Conservation (phyloP, 2,888 invertebrate genomes). For the Caenorhabditis sp. region DNA sequence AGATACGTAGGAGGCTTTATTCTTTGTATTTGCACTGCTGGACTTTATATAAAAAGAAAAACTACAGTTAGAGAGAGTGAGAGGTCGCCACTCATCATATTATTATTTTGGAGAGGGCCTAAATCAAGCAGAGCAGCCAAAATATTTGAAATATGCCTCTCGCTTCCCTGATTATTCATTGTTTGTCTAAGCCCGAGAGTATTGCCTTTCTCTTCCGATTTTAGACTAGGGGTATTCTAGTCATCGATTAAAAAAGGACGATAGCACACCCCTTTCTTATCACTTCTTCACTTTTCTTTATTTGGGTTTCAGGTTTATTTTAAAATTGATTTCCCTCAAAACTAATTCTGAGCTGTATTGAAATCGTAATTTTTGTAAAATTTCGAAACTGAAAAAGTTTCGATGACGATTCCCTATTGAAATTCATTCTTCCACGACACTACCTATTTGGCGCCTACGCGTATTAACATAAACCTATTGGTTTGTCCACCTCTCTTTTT, state of each 20-base stretch:
- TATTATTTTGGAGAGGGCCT: constrained; percentile 15
- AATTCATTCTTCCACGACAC: constrained; percentile 31
- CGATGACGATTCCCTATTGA: constrained; percentile 25
- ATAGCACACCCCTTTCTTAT: constrained; percentile 24
- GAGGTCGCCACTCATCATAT: constrained; percentile 7
- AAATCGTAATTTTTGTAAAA: constrained; percentile 38
- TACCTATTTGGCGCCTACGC: constrained; percentile 45
- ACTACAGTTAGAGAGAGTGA: not conserved
- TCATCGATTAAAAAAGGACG: constrained; percentile 36
- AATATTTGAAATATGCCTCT: constrained; percentile 50
- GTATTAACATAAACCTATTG: constrained; percentile 49
- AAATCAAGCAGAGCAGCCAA: constrained; percentile 22
- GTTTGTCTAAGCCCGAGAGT: constrained; percentile 57
- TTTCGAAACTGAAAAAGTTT: constrained; percentile 33
- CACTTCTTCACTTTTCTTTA: constrained; percentile 24
- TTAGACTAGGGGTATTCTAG: constrained; percentile 45
- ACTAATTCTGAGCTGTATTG: not conserved
- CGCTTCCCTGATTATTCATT: constrained; percentile 59
- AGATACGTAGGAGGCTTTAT: constrained; percentile 43
- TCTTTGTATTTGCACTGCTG: constrained; percentile 20
- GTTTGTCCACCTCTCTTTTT: constrained; percentile 10
- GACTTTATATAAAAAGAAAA: constrained; percentile 34
- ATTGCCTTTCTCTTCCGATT: constrained; percentile 51
- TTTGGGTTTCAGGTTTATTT: not conserved
- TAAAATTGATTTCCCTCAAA: constrained; percentile 12